phyloP scores from a whole-genome alignment of 2,888 invertebrate genomes.

The Eucriotettix oculatus region DNA sequence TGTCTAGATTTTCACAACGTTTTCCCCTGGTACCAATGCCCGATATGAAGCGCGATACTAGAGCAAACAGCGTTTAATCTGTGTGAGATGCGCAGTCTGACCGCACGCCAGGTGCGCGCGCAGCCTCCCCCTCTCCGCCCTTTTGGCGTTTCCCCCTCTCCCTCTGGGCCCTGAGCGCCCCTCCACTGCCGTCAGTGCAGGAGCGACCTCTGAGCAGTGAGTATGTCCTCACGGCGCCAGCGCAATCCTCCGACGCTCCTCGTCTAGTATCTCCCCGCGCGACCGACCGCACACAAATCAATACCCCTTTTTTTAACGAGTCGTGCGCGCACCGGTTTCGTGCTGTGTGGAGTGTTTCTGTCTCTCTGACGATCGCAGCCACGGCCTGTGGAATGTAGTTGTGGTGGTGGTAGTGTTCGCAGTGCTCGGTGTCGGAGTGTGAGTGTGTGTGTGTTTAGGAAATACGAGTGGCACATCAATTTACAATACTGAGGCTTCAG shows the following conservation, averaged over 20 bases:
- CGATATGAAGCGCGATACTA: too few relatives aligned
- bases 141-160: neutral
- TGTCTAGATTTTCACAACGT: too few relatives aligned
- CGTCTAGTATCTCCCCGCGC: neutral
- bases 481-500: conserved; percentile 44
- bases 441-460: neutral
- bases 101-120: neutral
- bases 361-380: neutral
- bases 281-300: neutral
- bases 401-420: neutral
- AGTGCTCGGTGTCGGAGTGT: neutral
- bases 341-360: neutral
- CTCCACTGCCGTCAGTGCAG: neutral
- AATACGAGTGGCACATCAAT: neutral
- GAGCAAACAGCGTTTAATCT: too few relatives aligned
- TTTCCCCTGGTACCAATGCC: too few relatives aligned
- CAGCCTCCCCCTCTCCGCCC: neutral
- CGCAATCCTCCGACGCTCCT: neutral
- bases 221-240: neutral
- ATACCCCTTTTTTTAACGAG: neutral
- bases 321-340: neutral
- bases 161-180: neutral
- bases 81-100: too few relatives aligned
- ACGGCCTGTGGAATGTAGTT: neutral
- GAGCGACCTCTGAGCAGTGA: neutral